A percentile compares a stretch with the other conserved stretches of the same genome.
Evolutionary conservation across 1,140 invertebrate species (phyloP).

Genomic region (Mylabris phalerata): DNA sequence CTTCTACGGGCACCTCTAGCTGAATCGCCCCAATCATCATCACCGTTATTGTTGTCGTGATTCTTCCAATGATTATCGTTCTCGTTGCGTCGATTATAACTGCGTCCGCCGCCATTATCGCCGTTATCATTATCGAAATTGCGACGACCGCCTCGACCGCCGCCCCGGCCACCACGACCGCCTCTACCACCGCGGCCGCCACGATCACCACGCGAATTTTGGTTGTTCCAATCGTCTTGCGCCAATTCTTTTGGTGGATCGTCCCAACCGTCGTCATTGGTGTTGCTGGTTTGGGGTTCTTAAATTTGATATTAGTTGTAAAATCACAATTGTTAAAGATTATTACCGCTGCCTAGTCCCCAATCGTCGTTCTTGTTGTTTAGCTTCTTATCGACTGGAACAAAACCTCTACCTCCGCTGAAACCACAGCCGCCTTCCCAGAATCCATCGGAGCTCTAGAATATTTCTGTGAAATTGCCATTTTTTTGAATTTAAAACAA

Average conservation of each 20-base stretch:
- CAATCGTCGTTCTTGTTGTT: not conserved
- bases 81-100: not conserved
- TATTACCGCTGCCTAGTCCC: slow-evolving; percentile 11
- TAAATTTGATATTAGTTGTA: too few relatives aligned
- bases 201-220: slow-evolving; percentile 12
- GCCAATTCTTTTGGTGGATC: slow-evolving; percentile 8
- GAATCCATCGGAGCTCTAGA: slow-evolving; percentile 8
- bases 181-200: slow-evolving; percentile 9
- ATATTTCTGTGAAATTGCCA: not conserved
- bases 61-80: not conserved
- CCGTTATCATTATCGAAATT: too few relatives aligned
- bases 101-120: not conserved
- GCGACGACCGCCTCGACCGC: slow-evolving; percentile 7
- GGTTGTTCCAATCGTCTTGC: slow-evolving; percentile 4
- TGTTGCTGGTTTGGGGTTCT: not conserved
- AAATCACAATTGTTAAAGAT: too few relatives aligned
- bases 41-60: not conserved
- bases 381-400: slow-evolving; percentile 13
- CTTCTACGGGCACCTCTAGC: slow-evolving; percentile 16
- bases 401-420: slow-evolving; percentile 28
- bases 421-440: slow-evolving; percentile 31
- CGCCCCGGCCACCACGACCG: slow-evolving; percentile 16
- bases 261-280: slow-evolving; percentile 14
- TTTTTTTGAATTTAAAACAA: not conserved
- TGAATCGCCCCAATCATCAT: slow-evolving; percentile 13